phyloP scores from a whole-genome alignment of 1,140 invertebrate species.

The Anthonomus grandis region DNA sequence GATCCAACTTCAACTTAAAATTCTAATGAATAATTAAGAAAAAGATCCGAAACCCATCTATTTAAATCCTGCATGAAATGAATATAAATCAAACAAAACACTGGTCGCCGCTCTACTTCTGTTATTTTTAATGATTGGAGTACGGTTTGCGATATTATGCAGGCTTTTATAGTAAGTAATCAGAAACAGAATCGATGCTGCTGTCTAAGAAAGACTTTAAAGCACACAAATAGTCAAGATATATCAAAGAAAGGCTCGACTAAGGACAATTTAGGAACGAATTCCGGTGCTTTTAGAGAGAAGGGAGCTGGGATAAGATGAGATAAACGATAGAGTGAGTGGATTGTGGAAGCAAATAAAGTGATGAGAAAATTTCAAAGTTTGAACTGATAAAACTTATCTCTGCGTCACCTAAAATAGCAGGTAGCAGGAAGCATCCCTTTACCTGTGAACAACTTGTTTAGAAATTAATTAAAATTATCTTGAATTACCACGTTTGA shows the following conservation, averaged over 20 bases:
- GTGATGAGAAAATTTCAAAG: constrained; percentile 42
- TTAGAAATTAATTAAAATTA: too few relatives aligned
- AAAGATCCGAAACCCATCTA: too few relatives aligned
- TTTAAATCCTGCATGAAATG: constrained; percentile 18
- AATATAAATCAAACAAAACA: constrained; percentile 6
- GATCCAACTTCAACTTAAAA: too few relatives aligned
- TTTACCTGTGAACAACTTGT: too few relatives aligned
- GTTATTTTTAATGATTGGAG: constrained; percentile 26
- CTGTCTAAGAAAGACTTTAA: constrained; percentile 37
- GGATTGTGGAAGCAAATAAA: constrained; percentile 41
- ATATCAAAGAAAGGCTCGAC: constrained; percentile 41
- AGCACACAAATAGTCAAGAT: constrained; percentile 42
- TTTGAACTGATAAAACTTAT: constrained; percentile 33
- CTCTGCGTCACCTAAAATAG: neutral
- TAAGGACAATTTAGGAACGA: constrained; percentile 42
- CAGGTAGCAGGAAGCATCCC: too few relatives aligned
- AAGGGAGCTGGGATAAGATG: constrained; percentile 39
- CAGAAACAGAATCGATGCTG: constrained; percentile 38
- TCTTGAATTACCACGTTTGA: too few relatives aligned
- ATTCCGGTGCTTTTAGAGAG: constrained; percentile 38
- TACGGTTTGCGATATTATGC: constrained; percentile 21
- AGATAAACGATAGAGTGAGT: constrained; percentile 43
- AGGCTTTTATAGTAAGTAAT: constrained; percentile 33
- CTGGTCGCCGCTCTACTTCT: neutral
- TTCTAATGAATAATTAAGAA: too few relatives aligned